These are phyloP conservation scores for Malacoraja senta DNA, from an alignment of 2,797 vertebrate genomes.

Conservation along the genomic window DNA sequence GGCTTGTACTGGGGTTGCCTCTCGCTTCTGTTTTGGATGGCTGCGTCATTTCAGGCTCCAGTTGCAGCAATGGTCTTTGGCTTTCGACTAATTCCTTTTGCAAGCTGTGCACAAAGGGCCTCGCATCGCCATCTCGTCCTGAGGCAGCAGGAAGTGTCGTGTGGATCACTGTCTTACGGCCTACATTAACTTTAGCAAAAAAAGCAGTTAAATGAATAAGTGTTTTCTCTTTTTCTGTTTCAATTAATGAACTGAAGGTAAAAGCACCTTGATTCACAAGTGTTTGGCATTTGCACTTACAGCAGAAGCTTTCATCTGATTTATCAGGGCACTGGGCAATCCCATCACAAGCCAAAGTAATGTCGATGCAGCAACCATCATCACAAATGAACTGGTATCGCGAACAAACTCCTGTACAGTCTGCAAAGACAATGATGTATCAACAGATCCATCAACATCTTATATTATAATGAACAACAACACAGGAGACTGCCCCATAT, in stretches of 20 bases:
- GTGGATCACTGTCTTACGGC: conserved; percentile 66
- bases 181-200: conserved; percentile 65
- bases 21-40: conserved; percentile 52
- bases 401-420: conserved; percentile 74
- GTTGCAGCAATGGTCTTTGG: conserved; percentile 39
- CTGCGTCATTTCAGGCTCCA: conserved; percentile 48
- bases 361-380: conserved; percentile 89
- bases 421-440: conserved; percentile 50
- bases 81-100: conserved; percentile 52
- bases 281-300: conserved; percentile 58
- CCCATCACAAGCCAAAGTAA: conserved; percentile 83
- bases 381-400: conserved; percentile 90
- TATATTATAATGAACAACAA: too few relatives aligned
- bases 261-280: background rate
- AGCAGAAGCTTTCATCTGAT: conserved; percentile 88
- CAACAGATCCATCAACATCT: background rate
- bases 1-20: conserved; percentile 49
- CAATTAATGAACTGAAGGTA: background rate
- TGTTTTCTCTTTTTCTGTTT: background rate
- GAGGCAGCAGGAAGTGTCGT: conserved; percentile 43
- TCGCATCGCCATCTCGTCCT: conserved; percentile 44
- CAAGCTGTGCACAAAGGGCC: conserved; percentile 49
- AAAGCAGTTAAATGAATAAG: background rate
- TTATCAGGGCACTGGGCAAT: conserved; percentile 82
- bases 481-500: too few relatives aligned